Percentiles rank a stretch among this genome's conserved stretches.
Evolutionary conservation across 2,888 invertebrate genomes (phyloP).

Genomic region (Podabrus alpinus): DNA sequence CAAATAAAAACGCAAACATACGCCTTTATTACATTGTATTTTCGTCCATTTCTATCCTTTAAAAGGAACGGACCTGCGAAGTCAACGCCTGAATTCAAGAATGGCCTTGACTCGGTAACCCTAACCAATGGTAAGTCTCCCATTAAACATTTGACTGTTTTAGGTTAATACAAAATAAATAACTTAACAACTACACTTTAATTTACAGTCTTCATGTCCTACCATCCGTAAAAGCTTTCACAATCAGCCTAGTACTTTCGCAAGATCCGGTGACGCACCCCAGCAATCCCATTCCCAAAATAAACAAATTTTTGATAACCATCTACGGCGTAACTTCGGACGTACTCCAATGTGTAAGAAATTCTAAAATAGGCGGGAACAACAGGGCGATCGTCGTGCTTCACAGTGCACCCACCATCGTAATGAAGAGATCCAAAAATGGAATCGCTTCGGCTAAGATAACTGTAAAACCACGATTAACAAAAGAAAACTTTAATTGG

Average conservation of each 20-base stretch:
- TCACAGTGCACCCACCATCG: slow-evolving; percentile 87
- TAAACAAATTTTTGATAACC: slow-evolving; percentile 65
- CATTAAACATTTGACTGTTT: too few species aligned
- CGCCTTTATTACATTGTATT: too few species aligned
- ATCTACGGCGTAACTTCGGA: slow-evolving; percentile 57
- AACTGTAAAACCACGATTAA: slow-evolving; percentile 63
- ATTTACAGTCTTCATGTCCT: slow-evolving; percentile 1
- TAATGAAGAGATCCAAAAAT: slow-evolving; percentile 83
- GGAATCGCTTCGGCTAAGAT: slow-evolving; percentile 84
- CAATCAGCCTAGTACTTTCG: slow-evolving; percentile 69
- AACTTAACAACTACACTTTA: not conserved
- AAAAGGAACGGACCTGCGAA: too few species aligned
- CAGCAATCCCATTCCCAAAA: slow-evolving; percentile 68
- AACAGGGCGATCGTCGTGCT: slow-evolving; percentile 85
- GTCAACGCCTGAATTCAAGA: too few species aligned
- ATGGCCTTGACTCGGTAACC: too few species aligned
- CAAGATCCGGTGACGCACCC: slow-evolving; percentile 78
- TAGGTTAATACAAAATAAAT: slow-evolving; percentile 13
- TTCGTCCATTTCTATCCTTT: too few species aligned
- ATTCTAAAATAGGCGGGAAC: slow-evolving; percentile 85
- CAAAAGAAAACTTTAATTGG: not conserved
- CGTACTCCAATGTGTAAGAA: slow-evolving; percentile 70
- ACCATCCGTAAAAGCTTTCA: slow-evolving; percentile 53
- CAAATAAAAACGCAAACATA: too few species aligned
- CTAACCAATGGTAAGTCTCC: too few species aligned